Conservation (phyloP, 2,113 vertebrate genomes). For the Charina bottae region DNA sequence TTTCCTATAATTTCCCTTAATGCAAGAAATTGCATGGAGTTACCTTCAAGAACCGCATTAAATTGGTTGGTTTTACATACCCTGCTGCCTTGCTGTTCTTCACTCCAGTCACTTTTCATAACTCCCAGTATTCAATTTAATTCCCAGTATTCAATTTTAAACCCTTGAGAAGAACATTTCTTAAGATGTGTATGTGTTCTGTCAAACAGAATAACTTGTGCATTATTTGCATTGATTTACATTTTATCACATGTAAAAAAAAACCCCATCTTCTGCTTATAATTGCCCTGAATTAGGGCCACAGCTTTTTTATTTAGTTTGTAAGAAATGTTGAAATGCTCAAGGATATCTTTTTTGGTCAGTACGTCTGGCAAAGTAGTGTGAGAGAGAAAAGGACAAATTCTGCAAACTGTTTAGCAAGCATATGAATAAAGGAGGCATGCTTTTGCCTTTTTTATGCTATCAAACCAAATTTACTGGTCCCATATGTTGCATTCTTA, state of each 20-base stretch:
- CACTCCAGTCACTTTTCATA: not conserved
- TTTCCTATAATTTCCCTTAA: not conserved
- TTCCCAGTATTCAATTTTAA: not conserved
- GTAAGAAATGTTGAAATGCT: not conserved
- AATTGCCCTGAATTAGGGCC: too few species aligned
- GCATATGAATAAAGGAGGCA: not conserved
- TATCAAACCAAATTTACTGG: not conserved
- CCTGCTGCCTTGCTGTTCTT: not conserved
- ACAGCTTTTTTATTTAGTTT: not conserved
- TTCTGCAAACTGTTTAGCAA: not conserved
- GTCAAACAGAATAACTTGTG: not conserved
- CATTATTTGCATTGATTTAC: not conserved
- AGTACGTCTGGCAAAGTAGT: not conserved
- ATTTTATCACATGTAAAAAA: not conserved
- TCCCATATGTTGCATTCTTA: not conserved
- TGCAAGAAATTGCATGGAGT: not conserved
- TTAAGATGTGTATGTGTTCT: not conserved
- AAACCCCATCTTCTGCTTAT: not conserved
- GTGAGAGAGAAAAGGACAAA: constrained; percentile 24
- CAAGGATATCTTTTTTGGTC: not conserved
- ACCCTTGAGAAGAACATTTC: not conserved
- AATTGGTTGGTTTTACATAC: not conserved
- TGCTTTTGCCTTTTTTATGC: not conserved
- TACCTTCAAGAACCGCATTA: not conserved
- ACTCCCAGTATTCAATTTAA: not conserved